Percentiles rank a stretch among this genome's conserved stretches.
Conservation (phyloP, 2,888 invertebrate species). For the Camptogramma bilineatum region DNA sequence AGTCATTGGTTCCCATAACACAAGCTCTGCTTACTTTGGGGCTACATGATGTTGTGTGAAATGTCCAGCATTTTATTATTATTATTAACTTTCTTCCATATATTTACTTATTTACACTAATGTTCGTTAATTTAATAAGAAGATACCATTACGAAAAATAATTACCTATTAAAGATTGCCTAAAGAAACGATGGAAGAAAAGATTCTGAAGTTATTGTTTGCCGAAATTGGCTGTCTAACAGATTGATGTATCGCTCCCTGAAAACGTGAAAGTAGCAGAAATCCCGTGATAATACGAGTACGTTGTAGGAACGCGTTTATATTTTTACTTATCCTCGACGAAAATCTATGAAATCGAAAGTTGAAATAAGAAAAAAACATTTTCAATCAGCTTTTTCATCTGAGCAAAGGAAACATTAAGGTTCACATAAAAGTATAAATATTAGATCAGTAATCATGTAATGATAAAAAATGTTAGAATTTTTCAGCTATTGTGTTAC, state of each 20-base stretch:
- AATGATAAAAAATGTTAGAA: not conserved
- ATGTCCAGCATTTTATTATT: too few relatives aligned
- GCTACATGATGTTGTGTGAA: too few relatives aligned
- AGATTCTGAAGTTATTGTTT: constrained; percentile 73
- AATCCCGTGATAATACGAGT: constrained; percentile 46
- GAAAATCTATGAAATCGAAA: not conserved
- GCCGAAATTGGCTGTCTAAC: constrained; percentile 71
- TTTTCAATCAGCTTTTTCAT: too few relatives aligned
- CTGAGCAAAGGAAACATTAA: too few relatives aligned
- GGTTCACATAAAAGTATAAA: too few relatives aligned
- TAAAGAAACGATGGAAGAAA: constrained; percentile 43
- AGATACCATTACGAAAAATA: constrained; percentile 17
- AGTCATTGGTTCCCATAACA: too few relatives aligned
- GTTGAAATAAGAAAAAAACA: too few relatives aligned
- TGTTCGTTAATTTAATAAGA: too few relatives aligned
- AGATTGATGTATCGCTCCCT: constrained; percentile 68
- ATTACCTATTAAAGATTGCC: constrained; percentile 14
- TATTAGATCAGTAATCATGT: too few relatives aligned
- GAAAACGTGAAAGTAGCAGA: constrained; percentile 51
- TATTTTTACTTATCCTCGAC: not conserved
- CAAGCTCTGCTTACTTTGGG: too few relatives aligned
- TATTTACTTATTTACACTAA: too few relatives aligned
- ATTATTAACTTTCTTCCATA: too few relatives aligned
- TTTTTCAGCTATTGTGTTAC: not conserved
- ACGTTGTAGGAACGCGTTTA: constrained; percentile 6